Evolutionary conservation across 2,113 vertebrate species (phyloP).

Genomic region (Halcyon senegalensis): DNA sequence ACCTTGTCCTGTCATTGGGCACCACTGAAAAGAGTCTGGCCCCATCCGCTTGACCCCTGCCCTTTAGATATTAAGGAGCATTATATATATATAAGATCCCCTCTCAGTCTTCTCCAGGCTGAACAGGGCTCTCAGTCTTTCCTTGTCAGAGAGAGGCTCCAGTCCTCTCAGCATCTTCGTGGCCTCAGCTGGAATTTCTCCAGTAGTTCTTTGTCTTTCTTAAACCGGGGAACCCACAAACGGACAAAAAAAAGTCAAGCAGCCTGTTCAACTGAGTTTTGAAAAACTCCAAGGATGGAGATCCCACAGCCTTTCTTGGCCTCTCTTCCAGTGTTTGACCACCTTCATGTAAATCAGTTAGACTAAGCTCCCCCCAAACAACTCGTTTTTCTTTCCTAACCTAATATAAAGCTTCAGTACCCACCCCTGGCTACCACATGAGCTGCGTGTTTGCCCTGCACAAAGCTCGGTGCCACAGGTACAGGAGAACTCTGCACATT

Average conservation of each 20-base stretch:
- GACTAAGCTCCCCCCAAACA: not conserved
- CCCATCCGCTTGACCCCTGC: not conserved
- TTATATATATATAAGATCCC: not conserved
- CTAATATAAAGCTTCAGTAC: not conserved
- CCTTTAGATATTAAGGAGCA: not conserved
- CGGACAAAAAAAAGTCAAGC: not conserved
- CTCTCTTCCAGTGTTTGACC: not conserved
- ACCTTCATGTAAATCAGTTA: not conserved
- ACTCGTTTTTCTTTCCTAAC: not conserved
- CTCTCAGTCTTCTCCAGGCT: not conserved
- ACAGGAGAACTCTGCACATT: not conserved
- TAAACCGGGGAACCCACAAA: not conserved
- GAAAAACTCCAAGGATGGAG: not conserved
- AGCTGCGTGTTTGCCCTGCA: not conserved
- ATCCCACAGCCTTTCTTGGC: not conserved
- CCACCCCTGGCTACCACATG: rapidly evolving
- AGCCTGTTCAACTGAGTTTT: not conserved
- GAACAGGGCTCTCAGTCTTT: not conserved
- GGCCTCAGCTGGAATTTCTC: not conserved
- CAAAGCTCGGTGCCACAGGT: rapidly evolving
- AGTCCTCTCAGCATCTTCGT: not conserved
- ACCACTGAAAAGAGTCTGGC: not conserved
- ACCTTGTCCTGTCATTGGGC: not conserved
- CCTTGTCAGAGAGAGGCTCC: not conserved
- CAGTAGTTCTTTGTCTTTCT: not conserved